phyloP scores from a whole-genome alignment of 2,888 invertebrate genomes.

The Leuctra nigra region DNA sequence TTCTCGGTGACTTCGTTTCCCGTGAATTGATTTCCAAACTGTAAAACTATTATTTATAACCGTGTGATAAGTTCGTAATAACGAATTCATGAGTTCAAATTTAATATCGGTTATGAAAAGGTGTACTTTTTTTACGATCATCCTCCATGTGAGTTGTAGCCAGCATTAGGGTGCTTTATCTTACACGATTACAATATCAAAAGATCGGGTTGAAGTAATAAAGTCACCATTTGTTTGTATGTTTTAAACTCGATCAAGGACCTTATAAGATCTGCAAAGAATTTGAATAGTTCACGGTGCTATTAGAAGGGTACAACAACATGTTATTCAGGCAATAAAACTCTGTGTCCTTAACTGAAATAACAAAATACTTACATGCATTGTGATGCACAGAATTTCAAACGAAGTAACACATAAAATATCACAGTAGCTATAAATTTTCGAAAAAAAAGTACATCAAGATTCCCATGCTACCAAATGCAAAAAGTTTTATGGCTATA shows the following conservation, averaged over 20 bases:
- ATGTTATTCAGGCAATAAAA: neutral
- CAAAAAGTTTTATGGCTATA: slow-evolving; percentile 17
- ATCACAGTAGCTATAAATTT: no score
- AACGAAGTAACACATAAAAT: no score
- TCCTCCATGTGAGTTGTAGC: neutral
- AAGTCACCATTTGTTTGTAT: slow-evolving; percentile 17
- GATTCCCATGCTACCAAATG: no score
- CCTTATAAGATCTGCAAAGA: neutral
- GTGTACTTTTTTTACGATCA: neutral
- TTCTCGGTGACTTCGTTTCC: no score
- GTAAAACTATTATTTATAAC: neutral
- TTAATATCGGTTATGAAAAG: no score
- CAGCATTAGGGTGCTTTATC: neutral
- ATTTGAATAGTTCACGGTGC: neutral
- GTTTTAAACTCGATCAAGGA: slow-evolving; percentile 8
- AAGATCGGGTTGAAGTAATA: slow-evolving; percentile 8
- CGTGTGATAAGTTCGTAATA: neutral
- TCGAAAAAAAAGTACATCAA: no score
- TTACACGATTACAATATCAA: slow-evolving; percentile 20
- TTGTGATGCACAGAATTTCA: no score
- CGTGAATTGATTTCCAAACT: no score
- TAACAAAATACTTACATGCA: no score
- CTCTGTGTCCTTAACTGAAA: neutral
- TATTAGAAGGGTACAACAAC: slow-evolving; percentile 3
- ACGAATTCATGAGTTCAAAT: neutral